Evolutionary conservation across 2,113 vertebrate species (phyloP).

Genomic region (Tiliqua scincoides): DNA sequence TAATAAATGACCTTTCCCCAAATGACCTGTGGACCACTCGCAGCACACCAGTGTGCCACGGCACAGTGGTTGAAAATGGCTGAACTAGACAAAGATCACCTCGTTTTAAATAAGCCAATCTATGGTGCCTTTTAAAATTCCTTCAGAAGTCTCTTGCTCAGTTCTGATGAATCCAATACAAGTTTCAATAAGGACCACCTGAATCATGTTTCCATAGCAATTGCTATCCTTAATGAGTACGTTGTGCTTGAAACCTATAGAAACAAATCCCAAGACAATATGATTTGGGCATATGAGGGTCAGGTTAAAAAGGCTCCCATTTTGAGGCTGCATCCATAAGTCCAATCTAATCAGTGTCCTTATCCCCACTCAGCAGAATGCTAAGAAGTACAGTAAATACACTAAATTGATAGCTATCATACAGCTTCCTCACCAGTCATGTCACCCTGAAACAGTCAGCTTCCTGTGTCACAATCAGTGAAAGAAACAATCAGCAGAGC

Average conservation of each 20-base stretch:
- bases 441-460: background rate
- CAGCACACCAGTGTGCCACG: no score
- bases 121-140: constrained; percentile 41
- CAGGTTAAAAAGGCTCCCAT: background rate
- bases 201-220: constrained; percentile 1
- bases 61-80: no score
- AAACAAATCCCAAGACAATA: background rate
- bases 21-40: no score
- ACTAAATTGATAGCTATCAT: no score
- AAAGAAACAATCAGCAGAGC: background rate
- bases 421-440: background rate
- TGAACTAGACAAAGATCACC: constrained; percentile 49
- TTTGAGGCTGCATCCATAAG: background rate
- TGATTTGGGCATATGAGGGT: background rate
- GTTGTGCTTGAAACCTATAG: background rate
- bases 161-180: constrained; percentile 29
- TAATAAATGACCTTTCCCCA: no score
- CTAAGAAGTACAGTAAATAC: background rate
- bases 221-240: background rate
- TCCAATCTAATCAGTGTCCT: background rate
- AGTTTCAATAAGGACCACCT: background rate
- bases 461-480: background rate
- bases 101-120: constrained; percentile 47
- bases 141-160: constrained; percentile 45
- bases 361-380: background rate